Evolutionary conservation across 2,113 vertebrate species (phyloP).

Genomic region (Prunella himalayana): DNA sequence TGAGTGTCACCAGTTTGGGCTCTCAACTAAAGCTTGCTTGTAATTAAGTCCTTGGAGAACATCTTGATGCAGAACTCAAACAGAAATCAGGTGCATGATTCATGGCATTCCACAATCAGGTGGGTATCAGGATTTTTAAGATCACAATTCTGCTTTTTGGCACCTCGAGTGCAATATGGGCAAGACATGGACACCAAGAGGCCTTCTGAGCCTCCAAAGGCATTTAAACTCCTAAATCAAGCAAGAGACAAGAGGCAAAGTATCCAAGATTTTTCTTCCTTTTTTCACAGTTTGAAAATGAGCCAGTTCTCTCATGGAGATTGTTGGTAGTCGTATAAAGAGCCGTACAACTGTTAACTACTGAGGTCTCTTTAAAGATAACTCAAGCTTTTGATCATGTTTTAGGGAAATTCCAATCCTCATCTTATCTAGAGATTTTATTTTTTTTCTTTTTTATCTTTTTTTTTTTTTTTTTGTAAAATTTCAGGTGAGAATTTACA

Average conservation of each 20-base stretch:
- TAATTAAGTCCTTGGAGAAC: background rate
- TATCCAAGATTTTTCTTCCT: background rate
- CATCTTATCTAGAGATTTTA: background rate
- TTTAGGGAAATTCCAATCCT: background rate
- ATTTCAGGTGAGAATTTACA: background rate
- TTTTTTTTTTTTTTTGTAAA: background rate
- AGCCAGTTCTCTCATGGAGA: background rate
- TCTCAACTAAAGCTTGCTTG: background rate
- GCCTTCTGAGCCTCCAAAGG: background rate
- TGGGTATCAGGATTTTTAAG: background rate
- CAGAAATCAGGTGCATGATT: background rate
- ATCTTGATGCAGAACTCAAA: background rate
- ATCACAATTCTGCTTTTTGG: background rate
- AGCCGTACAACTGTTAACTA: background rate
- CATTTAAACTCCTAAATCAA: background rate
- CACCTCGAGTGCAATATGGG: accelerated
- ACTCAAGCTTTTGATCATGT: background rate
- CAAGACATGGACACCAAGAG: background rate
- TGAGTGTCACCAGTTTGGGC: background rate
- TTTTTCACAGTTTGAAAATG: background rate
- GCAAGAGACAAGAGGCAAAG: background rate
- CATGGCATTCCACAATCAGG: accelerated
- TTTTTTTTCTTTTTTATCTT: background rate
- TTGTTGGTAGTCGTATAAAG: background rate
- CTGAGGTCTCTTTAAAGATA: background rate